phyloP scores from a whole-genome alignment of 2,888 invertebrate genomes.

The Spodoptera exigua region DNA sequence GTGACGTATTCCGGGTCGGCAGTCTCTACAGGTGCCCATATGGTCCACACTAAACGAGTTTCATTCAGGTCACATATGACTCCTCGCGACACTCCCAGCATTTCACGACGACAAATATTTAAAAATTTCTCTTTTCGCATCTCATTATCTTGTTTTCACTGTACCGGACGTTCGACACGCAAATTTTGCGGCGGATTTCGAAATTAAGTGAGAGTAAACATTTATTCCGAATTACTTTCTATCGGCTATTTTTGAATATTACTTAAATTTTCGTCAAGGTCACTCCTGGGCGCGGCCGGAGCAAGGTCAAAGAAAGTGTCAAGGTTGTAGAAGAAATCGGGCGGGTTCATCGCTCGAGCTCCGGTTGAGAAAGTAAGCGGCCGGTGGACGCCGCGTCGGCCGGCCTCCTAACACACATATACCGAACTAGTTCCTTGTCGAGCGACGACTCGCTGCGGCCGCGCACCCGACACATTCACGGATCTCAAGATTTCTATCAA shows the following conservation, averaged over 20 bases:
- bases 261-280: conserved; percentile 76
- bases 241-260: conserved; percentile 64
- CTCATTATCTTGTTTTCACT: conserved; percentile 88
- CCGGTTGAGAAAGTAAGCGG: conserved; percentile 86
- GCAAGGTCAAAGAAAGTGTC: conserved; percentile 89
- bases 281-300: conserved; percentile 68
- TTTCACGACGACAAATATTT: conserved; percentile 86
- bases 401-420: conserved; percentile 87
- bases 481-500: conserved; percentile 69
- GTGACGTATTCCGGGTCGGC: conserved; percentile 46
- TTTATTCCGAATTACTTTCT: conserved; percentile 83
- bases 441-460: conserved; percentile 59
- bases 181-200: conserved; percentile 80
- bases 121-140: conserved; percentile 89
- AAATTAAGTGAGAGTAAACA: conserved; percentile 85
- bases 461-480: conserved; percentile 43
- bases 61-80: conserved; percentile 83
- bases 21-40: conserved; percentile 62
- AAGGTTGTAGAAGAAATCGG: conserved; percentile 88
- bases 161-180: conserved; percentile 76
- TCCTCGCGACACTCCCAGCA: conserved; percentile 84
- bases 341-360: conserved; percentile 81
- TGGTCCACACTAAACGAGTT: conserved; percentile 77
- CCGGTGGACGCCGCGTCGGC: conserved; percentile 63
- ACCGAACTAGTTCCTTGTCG: conserved; percentile 79